Evolutionary conservation across 2,888 invertebrate genomes (phyloP), one percentile per base, ranked within the genome.

Genomic region (Drosophila phalerata): DNA sequence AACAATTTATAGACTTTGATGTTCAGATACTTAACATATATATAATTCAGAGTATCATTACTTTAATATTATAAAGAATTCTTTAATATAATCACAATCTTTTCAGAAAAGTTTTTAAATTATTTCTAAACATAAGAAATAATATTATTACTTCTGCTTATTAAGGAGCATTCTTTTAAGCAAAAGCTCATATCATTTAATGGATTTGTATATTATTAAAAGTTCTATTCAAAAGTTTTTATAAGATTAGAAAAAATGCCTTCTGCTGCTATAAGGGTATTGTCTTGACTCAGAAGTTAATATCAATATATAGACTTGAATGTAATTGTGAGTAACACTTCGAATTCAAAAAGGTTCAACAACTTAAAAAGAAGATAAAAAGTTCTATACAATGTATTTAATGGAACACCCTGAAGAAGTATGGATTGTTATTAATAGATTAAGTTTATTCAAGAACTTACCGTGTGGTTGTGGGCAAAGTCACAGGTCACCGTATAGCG

Each of bases 381-480:
- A 19, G 42, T 19, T 42, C 19, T 11, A 19, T 11, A 11, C 17
- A 11, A 10, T 40, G 10, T 17, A 42, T 42, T 19, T 3, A 19
- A 8, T 2, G n/a, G 5, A 37, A n/a, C 5, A 37, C 6, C 2
- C 38, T 8, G 38, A 42, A 42, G 38, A 42, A 42, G 19, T 19
- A 19, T 17, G 42, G 1, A 17, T 42, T 19, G 5, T 42, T 42
- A 19, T 19, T 11, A 17, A 42, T 42, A 38, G 2, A 15, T 3
- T 8, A 15, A 5, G 10, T 1, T 17, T 17, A 5, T 8, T 10
- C 15, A 3, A 11, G 55, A 32, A 55, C 78, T 78, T 47, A 76
- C 76, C 62, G 79, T 69, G 8, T 10, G 55, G 17, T 78, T 79
- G 15, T 65, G 56, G 10, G 51, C 51, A 51, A 53, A 76, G 45